Evolutionary conservation across 2,888 invertebrate species (phyloP).

Genomic region (Glyphotaelius pellucidus): DNA sequence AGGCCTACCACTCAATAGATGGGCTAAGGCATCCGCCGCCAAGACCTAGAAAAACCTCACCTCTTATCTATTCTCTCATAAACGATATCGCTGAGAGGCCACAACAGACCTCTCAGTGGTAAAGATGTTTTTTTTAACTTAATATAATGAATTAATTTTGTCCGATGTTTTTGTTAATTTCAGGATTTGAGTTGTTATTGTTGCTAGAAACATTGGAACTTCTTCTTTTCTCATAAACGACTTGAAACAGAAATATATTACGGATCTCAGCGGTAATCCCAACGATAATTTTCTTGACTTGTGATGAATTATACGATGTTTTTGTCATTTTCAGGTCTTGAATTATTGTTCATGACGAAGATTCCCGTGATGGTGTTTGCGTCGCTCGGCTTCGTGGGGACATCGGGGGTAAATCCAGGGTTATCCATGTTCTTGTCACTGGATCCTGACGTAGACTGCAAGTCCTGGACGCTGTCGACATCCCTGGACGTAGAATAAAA

Average conservation of each 20-base stretch:
- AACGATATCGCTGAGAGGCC: too few relatives aligned
- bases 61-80: too few relatives aligned
- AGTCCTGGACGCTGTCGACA: slow-evolving; percentile 35
- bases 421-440: slow-evolving; percentile 22
- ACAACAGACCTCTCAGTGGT: too few relatives aligned
- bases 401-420: slow-evolving; percentile 6
- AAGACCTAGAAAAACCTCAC: too few relatives aligned
- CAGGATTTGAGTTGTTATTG: background rate
- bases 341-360: slow-evolving; percentile 45
- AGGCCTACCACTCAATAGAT: too few relatives aligned
- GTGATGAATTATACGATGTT: slow-evolving; percentile 33
- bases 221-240: background rate
- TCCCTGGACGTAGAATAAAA: slow-evolving; percentile 25
- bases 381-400: background rate
- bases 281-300: background rate
- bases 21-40: too few relatives aligned
- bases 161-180: too few relatives aligned
- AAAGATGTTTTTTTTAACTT: too few relatives aligned
- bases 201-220: background rate
- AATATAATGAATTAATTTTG: too few relatives aligned
- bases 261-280: background rate
- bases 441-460: slow-evolving; percentile 28
- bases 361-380: slow-evolving; percentile 52
- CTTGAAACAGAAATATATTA: background rate
- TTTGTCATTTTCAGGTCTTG: slow-evolving; percentile 40